These are phyloP conservation scores for Gasterosteus nipponicus DNA, from an alignment of 2,113 vertebrate genomes.

Conservation along the genomic window DNA sequence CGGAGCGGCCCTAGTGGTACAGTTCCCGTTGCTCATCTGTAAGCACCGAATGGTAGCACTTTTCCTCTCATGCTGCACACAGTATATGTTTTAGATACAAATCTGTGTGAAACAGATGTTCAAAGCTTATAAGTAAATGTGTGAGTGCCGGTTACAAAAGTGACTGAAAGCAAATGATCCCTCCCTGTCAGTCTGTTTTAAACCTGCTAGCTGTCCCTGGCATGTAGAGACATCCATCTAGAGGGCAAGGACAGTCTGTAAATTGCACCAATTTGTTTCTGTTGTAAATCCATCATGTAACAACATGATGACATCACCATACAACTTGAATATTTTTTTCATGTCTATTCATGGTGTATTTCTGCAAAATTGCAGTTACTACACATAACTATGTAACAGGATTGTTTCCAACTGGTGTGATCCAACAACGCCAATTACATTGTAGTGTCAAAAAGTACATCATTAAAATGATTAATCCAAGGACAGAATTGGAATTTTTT, in stretches of 20 bases:
- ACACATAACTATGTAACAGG: too few species aligned
- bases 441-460: neutral
- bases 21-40: constrained; percentile 39
- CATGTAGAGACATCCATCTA: neutral
- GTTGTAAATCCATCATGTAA: neutral
- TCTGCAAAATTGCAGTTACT: too few species aligned
- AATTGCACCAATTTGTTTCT: neutral
- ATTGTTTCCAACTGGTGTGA: neutral
- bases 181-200: neutral
- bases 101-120: neutral
- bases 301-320: neutral
- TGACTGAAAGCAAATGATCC: neutral
- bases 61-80: neutral
- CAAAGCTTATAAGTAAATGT: neutral
- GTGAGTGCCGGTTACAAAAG: neutral
- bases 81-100: neutral
- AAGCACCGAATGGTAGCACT: constrained; percentile 24
- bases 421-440: neutral
- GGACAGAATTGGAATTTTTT: neutral
- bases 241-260: neutral
- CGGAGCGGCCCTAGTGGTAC: constrained; percentile 30
- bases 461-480: neutral
- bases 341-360: too few species aligned
- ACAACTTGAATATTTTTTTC: neutral
- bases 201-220: neutral